These are phyloP conservation scores for Parnassius mnemosyne DNA, from an alignment of 2,888 invertebrate species.

Conservation along the genomic window DNA sequence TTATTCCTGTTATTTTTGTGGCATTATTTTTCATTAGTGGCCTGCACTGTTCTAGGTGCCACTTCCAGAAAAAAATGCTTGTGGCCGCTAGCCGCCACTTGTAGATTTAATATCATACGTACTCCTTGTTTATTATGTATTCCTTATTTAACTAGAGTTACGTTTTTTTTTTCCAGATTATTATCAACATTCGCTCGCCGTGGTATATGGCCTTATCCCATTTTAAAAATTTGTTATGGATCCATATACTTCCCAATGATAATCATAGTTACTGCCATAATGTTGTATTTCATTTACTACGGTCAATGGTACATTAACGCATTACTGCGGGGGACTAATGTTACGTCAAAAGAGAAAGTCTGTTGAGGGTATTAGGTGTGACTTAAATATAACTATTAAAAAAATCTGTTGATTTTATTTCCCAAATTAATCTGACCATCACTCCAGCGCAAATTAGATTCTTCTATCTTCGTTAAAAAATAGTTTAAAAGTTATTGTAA, in stretches of 20 bases:
- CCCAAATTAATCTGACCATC: no score
- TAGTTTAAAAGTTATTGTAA: no score
- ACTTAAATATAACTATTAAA: neutral
- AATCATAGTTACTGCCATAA: neutral
- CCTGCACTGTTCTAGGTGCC: no score
- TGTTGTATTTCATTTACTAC: conserved; percentile 33
- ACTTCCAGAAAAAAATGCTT: no score
- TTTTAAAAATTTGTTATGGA: conserved; percentile 42
- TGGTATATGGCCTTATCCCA: conserved; percentile 57
- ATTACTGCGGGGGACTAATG: conserved; percentile 16
- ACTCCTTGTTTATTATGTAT: no score
- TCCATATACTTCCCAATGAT: conserved; percentile 48
- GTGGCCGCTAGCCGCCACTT: no score
- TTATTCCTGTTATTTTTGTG: no score
- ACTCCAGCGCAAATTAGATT: no score
- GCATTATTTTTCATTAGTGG: no score
- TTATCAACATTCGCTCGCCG: conserved; percentile 38
- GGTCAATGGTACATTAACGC: conserved; percentile 44
- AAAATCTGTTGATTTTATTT: no score
- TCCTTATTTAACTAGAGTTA: neutral
- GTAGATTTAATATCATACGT: no score
- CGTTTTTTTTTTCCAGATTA: conserved; percentile 50
- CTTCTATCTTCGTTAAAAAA: no score
- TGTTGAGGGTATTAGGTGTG: conserved; percentile 1
- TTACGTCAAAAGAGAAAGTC: conserved; percentile 12